phyloP scores from a whole-genome alignment of 2,888 invertebrate genomes.

The Geophilus truncorum region DNA sequence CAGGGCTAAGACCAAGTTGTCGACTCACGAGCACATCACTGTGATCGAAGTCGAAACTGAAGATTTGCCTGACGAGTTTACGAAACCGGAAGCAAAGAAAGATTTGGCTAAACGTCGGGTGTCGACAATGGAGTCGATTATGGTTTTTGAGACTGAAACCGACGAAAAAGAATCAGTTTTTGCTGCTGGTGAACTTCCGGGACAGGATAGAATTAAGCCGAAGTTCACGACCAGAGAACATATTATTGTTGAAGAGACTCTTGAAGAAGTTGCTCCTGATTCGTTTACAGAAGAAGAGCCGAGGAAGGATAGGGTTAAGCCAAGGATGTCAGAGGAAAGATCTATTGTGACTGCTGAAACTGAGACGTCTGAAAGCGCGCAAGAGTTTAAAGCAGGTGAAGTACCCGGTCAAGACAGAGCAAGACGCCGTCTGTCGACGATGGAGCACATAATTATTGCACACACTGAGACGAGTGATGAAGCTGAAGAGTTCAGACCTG shows the following conservation, averaged over 20 bases:
- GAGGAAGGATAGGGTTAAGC: constrained; percentile 35
- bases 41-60: constrained; percentile 35
- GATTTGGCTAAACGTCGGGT: constrained; percentile 17
- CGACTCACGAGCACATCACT: constrained; percentile 39
- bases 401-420: constrained; percentile 55
- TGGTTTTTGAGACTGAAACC: constrained; percentile 30
- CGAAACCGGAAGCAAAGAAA: neutral
- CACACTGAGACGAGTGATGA: constrained; percentile 25
- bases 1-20: constrained; percentile 30
- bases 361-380: constrained; percentile 17
- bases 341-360: constrained; percentile 39
- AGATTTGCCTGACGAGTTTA: constrained; percentile 28
- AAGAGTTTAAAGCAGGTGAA: neutral
- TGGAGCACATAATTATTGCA: constrained; percentile 48
- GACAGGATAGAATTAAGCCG: constrained; percentile 29
- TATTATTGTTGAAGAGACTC: constrained; percentile 33
- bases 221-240: constrained; percentile 32
- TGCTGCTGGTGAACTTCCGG: constrained; percentile 13
- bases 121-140: constrained; percentile 28
- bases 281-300: constrained; percentile 29
- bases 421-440: constrained; percentile 42
- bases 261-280: constrained; percentile 23
- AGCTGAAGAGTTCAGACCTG: neutral
- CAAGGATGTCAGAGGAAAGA: constrained; percentile 38
- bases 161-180: constrained; percentile 33